Evolutionary conservation across 92 coral and sea anemone genomes (phyloP).

Genomic region (Epizoanthus stellaris): DNA sequence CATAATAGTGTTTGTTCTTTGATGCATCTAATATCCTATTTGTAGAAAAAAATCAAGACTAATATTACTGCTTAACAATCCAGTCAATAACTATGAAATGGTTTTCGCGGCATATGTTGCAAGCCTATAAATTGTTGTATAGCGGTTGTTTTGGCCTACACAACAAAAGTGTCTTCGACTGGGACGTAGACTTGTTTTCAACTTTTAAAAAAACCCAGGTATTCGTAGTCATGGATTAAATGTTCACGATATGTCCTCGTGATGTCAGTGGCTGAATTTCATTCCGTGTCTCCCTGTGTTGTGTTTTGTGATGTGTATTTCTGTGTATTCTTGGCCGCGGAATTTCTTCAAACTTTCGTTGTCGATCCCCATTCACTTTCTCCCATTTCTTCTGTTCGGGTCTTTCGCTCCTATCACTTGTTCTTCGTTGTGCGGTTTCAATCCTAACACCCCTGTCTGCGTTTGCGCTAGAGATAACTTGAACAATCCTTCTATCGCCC

Average conservation of each 20-base stretch:
- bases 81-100: no score
- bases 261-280: background rate
- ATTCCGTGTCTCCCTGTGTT: background rate
- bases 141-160: no score
- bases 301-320: background rate
- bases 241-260: background rate
- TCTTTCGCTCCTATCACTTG: background rate
- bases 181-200: no score
- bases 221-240: background rate
- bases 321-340: background rate
- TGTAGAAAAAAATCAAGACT: no score
- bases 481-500: conserved; percentile 46
- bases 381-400: conserved; percentile 16
- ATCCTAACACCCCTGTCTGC: conserved; percentile 35
- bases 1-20: no score
- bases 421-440: background rate
- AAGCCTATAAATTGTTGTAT: no score
- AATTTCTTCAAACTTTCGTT: background rate
- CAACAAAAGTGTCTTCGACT: no score
- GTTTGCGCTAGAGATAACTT: conserved; percentile 24
- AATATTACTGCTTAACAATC: no score
- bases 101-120: no score
- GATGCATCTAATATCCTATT: no score
- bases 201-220: no score
- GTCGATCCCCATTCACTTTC: background rate